Base-by-base conservation (phyloP, 1,140 invertebrate species). In the Anoplophora glabripennis region DNA sequence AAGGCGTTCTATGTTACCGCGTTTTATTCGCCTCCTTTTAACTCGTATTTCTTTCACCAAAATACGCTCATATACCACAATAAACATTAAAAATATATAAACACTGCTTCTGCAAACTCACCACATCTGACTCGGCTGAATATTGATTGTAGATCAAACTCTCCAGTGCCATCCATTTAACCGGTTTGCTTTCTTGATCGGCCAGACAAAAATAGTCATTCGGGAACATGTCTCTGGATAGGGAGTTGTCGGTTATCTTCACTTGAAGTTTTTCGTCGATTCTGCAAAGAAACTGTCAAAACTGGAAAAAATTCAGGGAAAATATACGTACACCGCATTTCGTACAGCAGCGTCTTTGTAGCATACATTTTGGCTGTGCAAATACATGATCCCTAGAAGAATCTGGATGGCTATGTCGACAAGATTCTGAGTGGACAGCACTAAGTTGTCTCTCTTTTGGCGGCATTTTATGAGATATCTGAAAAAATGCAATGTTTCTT, bases 91-190 rank as follows among this genome's bases (percentile, higher is more conserved):
- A 28, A 28, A 2, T 28, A 28, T 28, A 28, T 28, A 28, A 28
- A 28, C 8, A 21, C 4, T 7, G 7, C 10, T 17, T 47, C 11
- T 47, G 11, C 3, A n/a, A 41, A 71, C 85, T 84, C 79, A 94
- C 89, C 78, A 94, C 88, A 81, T 96, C 93, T 53, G 89, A 88
- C 15, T 90, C 83, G 7, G 86, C 83, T 37, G 86, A 87, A 68
- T 89, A 94, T 68, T 88, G 84, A 67, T 88, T 88, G 63, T 89
- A 87, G 14, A 90, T 79, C 41, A 98, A 76, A 17, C 89, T 86
- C 75, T 98, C 95, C 35, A 94, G 79, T n/a, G 94, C 87, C 79
- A 98, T 87, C 96, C 96, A 98, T 76, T 96, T 96, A 54, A 98
- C 85, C 0, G 96, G 94, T 53, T 93, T 81, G 75, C 94, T 96